Conservation (phyloP, 2,888 invertebrate species). For the Morpho deidamia region DNA sequence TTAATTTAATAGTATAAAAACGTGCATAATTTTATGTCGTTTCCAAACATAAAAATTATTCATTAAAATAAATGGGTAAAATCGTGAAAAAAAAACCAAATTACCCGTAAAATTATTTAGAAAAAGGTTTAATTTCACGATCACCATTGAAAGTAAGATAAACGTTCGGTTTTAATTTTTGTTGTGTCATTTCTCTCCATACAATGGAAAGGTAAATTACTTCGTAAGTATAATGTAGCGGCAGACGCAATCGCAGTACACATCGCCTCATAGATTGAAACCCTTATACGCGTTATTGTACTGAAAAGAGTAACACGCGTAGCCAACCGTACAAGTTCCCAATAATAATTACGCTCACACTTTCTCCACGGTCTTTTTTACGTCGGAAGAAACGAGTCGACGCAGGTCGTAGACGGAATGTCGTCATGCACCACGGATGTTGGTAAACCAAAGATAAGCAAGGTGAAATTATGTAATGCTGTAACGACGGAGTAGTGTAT, state of each 20-base stretch:
- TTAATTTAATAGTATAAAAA: too few relatives aligned
- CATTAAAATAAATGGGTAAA: too few relatives aligned
- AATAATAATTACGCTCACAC: conserved; percentile 21
- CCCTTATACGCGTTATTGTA: background rate
- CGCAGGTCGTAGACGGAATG: conserved; percentile 10
- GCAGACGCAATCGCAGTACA: background rate
- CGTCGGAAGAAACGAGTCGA: conserved; percentile 7
- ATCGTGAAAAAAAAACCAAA: too few relatives aligned
- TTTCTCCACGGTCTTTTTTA: conserved; percentile 17
- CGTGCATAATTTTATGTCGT: too few relatives aligned
- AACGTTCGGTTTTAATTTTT: background rate
- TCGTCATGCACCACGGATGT: conserved; percentile 8
- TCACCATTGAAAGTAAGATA: too few relatives aligned
- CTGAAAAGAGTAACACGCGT: background rate
- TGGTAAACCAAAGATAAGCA: conserved; percentile 7
- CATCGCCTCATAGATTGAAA: background rate
- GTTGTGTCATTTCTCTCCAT: background rate
- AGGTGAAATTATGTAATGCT: conserved; percentile 2
- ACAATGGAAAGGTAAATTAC: conserved; percentile 1
- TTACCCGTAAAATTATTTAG: too few relatives aligned
- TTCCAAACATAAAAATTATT: too few relatives aligned
- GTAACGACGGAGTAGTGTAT: background rate
- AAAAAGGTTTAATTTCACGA: too few relatives aligned
- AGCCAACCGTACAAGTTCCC: conserved; percentile 10
- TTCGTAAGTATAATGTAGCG: background rate